These are phyloP conservation scores for Sacculina carcini DNA, from an alignment of 2,888 invertebrate species.

Conservation along the genomic window DNA sequence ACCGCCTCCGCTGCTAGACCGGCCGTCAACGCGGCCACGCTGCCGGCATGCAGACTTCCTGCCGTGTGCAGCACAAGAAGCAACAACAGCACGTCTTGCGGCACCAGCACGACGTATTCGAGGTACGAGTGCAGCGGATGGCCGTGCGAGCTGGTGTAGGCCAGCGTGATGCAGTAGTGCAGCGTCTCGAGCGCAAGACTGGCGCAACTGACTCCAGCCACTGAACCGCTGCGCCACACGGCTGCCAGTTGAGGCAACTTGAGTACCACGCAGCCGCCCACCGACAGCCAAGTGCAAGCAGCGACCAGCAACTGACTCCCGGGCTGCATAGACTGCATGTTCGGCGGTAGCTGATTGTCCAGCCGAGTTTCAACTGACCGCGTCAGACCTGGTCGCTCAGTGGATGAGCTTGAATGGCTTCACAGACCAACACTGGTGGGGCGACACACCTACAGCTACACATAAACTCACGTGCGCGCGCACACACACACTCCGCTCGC, in stretches of 20 bases:
- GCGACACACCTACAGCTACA: no score
- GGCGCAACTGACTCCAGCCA: background rate
- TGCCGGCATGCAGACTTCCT: background rate
- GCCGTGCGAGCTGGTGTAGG: background rate
- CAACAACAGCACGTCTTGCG: constrained; percentile 1
- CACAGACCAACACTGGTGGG: no score
- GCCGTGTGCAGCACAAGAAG: background rate
- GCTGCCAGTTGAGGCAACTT: background rate
- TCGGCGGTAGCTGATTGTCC: no score
- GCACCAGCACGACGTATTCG: background rate
- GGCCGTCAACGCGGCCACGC: background rate
- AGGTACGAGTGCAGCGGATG: background rate
- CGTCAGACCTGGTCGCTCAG: no score
- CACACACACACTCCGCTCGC: no score
- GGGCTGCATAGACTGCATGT: no score
- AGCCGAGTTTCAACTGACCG: no score
- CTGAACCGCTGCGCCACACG: background rate
- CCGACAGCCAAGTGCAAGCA: background rate
- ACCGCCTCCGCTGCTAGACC: background rate
- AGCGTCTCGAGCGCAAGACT: background rate
- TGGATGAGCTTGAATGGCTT: no score
- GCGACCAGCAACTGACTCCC: background rate
- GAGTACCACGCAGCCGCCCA: background rate
- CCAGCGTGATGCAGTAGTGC: background rate
- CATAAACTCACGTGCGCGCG: no score